Percentiles rank a stretch among this genome's conserved stretches.
These are phyloP conservation scores for Nymphicus hollandicus DNA, from an alignment of 2,113 vertebrate genomes.

Conservation along the genomic window DNA sequence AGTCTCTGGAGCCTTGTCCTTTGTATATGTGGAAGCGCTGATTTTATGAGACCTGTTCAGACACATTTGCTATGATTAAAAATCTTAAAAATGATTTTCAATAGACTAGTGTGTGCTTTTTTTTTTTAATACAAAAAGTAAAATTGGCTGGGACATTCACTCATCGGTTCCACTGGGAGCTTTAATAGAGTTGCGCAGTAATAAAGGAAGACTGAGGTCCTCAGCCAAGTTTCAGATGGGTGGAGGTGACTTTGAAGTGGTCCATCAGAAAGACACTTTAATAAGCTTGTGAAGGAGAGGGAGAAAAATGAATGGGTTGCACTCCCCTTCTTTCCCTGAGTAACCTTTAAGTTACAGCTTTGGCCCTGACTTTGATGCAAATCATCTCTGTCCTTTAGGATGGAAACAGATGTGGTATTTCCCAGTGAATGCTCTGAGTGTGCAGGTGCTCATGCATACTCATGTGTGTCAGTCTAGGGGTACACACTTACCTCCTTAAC, in stretches of 20 bases:
- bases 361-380: background rate
- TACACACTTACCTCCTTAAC: background rate
- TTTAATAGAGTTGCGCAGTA: slow-evolving; percentile 26
- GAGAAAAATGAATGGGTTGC: background rate
- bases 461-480: background rate
- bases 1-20: slow-evolving; percentile 56
- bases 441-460: accelerated
- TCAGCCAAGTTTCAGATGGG: slow-evolving; percentile 20
- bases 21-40: slow-evolving; percentile 56
- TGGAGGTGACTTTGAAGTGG: slow-evolving; percentile 59
- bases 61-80: slow-evolving; percentile 74
- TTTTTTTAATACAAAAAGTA: background rate
- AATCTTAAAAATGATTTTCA: slow-evolving; percentile 67
- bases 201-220: slow-evolving; percentile 28
- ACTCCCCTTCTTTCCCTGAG: background rate
- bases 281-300: background rate
- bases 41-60: slow-evolving; percentile 70
- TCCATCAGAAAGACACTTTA: background rate
- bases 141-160: slow-evolving; percentile 8
- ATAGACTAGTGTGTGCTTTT: background rate
- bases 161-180: slow-evolving; percentile 17
- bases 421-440: background rate
- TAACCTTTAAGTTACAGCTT: background rate
- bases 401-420: background rate
- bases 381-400: background rate